Evolutionary conservation across 2,888 invertebrate species (phyloP).

Genomic region (Oegoconia quadripuncta): DNA sequence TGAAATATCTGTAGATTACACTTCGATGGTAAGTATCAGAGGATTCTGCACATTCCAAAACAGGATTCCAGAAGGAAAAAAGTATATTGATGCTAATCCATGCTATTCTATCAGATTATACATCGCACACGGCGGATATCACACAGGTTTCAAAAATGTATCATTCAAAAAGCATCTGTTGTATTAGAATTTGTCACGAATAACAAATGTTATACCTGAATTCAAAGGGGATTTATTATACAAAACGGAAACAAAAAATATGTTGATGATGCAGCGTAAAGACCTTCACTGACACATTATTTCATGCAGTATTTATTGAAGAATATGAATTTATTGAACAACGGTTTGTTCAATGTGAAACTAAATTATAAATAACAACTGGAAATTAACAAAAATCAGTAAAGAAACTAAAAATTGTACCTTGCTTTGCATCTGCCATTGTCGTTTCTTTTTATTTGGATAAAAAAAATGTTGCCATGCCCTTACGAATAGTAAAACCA

Average conservation of each 20-base stretch:
- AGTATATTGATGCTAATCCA: no score
- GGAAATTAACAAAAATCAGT: conserved; percentile 7
- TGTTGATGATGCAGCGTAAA: conserved; percentile 52
- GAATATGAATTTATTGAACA: background rate
- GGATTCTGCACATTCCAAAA: no score
- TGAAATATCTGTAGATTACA: no score
- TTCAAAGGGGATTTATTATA: background rate
- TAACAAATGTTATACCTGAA: background rate
- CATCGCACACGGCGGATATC: no score
- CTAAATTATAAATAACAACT: background rate
- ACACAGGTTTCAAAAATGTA: no score
- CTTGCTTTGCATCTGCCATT: conserved; percentile 78
- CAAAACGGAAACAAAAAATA: conserved; percentile 17
- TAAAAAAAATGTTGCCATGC: conserved; percentile 10
- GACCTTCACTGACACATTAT: background rate
- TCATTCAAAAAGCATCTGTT: no score
- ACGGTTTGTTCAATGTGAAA: no score
- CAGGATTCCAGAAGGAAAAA: no score
- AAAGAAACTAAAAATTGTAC: conserved; percentile 38
- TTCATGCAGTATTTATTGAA: background rate
- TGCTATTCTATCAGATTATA: no score
- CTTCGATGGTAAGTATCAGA: no score
- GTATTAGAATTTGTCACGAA: no score
- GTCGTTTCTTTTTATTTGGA: conserved; percentile 38
- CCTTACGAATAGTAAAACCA: background rate